phyloP scores from a whole-genome alignment of 2,888 invertebrate genomes.

The Hyposoter didymator region DNA sequence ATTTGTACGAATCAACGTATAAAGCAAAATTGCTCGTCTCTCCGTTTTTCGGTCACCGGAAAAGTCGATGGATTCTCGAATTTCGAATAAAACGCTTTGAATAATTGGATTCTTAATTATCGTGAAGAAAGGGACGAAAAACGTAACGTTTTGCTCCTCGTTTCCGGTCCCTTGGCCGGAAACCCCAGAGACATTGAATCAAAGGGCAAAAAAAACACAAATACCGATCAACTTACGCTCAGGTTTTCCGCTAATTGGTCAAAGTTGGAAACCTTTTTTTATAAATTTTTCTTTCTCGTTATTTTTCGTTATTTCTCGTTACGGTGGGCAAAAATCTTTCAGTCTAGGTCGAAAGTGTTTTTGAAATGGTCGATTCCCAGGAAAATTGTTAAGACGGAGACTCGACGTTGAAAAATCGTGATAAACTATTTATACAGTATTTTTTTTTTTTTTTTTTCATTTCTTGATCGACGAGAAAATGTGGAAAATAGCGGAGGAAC shows the following conservation, averaged over 20 bases:
- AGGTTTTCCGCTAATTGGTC: not conserved
- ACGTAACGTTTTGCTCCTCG: not conserved
- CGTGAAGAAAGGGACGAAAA: not conserved
- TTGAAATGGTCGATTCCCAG: not conserved
- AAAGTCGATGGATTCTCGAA: not conserved
- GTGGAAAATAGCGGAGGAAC: not conserved
- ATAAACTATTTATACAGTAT: not conserved
- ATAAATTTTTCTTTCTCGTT: not conserved
- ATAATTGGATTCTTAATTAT: not conserved
- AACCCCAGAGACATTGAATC: not conserved
- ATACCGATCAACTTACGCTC: not conserved
- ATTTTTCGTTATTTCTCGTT: not conserved
- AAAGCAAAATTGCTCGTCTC: not conserved
- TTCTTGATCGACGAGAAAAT: not conserved
- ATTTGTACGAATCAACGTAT: not conserved
- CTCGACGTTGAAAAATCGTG: not conserved
- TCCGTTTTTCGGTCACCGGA: not conserved
- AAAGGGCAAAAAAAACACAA: not conserved
- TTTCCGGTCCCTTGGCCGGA: not conserved
- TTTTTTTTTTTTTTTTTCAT: not conserved
- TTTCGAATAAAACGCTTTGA: not conserved
- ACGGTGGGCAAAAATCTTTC: not conserved
- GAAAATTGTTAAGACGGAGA: not conserved
- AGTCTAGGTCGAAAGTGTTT: not conserved
- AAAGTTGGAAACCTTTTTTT: not conserved